phyloP scores from a whole-genome alignment of 2,797 vertebrate genomes.

The Phataginus tetradactyla region DNA sequence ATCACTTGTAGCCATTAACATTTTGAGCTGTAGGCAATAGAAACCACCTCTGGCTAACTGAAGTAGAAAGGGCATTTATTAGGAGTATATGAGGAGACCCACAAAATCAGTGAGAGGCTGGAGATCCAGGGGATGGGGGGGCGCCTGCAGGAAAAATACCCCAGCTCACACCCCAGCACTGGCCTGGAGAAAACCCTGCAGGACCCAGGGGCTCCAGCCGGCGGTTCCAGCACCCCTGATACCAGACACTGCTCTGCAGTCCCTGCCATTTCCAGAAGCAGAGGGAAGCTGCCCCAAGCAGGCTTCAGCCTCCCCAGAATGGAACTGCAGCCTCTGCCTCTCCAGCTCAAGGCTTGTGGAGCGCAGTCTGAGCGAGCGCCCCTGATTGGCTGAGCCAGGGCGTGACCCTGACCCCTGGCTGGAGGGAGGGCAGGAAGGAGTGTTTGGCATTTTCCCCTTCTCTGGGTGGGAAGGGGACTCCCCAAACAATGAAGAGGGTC shows the following conservation, averaged over 20 bases:
- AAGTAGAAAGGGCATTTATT: neutral
- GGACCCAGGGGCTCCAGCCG: neutral
- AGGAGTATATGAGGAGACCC: neutral
- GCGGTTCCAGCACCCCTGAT: neutral
- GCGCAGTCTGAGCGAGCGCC: neutral
- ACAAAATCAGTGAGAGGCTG: neutral
- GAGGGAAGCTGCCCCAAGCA: fast-evolving
- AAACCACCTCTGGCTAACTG: neutral
- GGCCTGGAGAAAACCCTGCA: neutral
- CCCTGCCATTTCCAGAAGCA: neutral
- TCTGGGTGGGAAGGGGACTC: neutral
- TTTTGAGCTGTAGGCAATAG: neutral
- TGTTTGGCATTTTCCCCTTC: neutral
- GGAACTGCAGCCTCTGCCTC: fast-evolving
- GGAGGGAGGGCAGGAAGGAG: neutral
- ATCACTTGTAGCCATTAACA: neutral
- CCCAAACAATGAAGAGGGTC: neutral
- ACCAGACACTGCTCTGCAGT: neutral
- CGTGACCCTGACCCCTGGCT: neutral
- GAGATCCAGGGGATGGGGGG: neutral
- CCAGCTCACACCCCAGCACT: too few relatives aligned
- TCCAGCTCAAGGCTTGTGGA: neutral
- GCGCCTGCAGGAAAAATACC: neutral
- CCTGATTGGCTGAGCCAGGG: neutral
- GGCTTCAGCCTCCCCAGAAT: too few relatives aligned